A percentile compares a stretch with the other conserved stretches of the same genome.
phyloP scores from a whole-genome alignment of 2,888 invertebrate genomes.

The Drosophila pullipes region DNA sequence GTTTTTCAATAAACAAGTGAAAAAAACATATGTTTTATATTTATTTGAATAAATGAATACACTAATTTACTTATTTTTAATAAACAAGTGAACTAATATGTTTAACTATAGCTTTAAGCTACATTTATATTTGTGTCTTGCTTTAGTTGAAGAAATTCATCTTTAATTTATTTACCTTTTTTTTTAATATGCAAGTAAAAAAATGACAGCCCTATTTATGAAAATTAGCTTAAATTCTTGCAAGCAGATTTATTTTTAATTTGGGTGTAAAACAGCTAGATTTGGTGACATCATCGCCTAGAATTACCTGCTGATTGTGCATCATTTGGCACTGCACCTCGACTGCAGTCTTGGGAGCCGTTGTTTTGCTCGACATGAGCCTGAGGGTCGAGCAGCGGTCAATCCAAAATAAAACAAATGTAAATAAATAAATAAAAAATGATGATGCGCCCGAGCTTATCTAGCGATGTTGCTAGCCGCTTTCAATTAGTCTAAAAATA shows the following conservation, averaged over 20 bases:
- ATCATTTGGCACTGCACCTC: constrained; percentile 12
- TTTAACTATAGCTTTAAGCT: neutral
- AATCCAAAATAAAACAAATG: constrained; percentile 6
- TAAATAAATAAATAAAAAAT: constrained; percentile 2
- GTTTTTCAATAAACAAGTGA: no score
- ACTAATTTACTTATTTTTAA: no score
- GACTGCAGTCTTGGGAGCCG: constrained; percentile 12
- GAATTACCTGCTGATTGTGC: constrained; percentile 16
- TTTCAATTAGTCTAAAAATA: constrained; percentile 47
- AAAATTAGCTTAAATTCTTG: neutral
- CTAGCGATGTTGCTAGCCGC: constrained; percentile 43
- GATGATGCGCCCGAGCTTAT: constrained; percentile 36
- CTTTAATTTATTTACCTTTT: neutral
- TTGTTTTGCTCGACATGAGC: constrained; percentile 5
- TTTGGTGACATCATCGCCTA: neutral
- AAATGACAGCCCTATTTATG: no score
- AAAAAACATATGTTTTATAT: no score
- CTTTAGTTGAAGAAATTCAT: neutral
- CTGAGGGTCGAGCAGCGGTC: constrained; percentile 52
- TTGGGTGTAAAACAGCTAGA: neutral
- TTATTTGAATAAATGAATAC: no score
- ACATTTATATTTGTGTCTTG: neutral
- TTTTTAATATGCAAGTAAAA: neutral
- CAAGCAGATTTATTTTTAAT: neutral
- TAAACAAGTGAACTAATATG: neutral